Evolutionary conservation across 2,888 invertebrate genomes (phyloP), one percentile per base, ranked within the genome.

Genomic region (Ophraella communa): DNA sequence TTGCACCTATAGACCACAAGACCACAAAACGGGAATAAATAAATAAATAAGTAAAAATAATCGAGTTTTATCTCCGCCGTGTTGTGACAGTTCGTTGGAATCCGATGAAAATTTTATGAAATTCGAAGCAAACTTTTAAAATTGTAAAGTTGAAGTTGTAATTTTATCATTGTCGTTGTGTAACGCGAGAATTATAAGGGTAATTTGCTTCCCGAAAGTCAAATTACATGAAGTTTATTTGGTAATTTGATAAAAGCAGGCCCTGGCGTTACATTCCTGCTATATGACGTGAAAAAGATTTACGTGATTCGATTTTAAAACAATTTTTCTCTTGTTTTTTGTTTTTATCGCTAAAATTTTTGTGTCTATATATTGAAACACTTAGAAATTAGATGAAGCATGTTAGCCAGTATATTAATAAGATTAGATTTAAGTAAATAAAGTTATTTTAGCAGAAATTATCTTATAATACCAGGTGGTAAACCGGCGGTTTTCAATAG

Each of bases 51-150:
- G 39, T 52, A 18, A 67, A 52, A 66, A 62, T 70, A 70, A 71
- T 71, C 60, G 64, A 52, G 58, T 68, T 66, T n/a, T 59, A 44
- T 53, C 17, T 39, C 44, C 52, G 35, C 45, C 54, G 27, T 17
- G 33, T 44, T 51, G 52, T 8, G 24, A 57, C 52, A 53, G 49
- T 51, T 23, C 67, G 60, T 52, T 33, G 30, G 27, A 53, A 60
- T 44, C 53, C 44, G 42, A 60, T 70, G 69, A 70, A 70, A 69
- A 67, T 70, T 71, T 70, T 64, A 70, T 68, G 68, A 67, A 68
- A 65, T 64, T 39, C 51, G 63, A 64, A 64, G 60, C 67, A 63
- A 68, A 68, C 45, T 67, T 67, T 39, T n/a, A 51, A 68, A 65
- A 64, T 66, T 65, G 49, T 30, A 17, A 60, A 30, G 54, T 39